Base-by-base conservation (phyloP, 1,140 invertebrate genomes). In the Neuroterus valhalla region DNA sequence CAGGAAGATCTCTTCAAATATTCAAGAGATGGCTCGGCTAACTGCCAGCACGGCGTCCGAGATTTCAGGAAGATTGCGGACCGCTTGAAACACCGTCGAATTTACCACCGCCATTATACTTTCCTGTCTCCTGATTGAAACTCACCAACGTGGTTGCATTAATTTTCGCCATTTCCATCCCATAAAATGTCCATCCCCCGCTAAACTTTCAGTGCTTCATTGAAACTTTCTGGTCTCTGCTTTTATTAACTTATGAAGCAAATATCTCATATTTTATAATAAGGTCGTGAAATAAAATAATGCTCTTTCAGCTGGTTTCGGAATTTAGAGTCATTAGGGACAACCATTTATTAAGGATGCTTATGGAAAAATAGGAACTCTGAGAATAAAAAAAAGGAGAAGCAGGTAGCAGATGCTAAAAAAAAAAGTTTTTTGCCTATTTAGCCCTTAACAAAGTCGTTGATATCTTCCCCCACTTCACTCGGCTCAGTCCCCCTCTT, bases 11-110 rank as follows among this genome's bases (percentile, higher is more conserved):
- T 84, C 80, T 74, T 90, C 82, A 90, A 90, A 89, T 89, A 90
- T 90, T 89, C 87, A 90, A 76, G 72, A 85, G 85, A 88, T 88
- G 82, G 85, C 85, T 84, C 82, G 84, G 86, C 85, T 89, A 89
- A 89, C 87, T 89, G 85, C 86, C 85, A 83, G 84, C 81, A 76
- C 78, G 66, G 81, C 81, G 83, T 83, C 88, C 83, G 88, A 88
- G 89, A 90, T 90, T 90, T 89, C 84, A 81, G 81, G 83, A 86
- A 89, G 88, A 90, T 90, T 90, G 86, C 86, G 82, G 82, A 66
- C 81, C 74, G 79, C 82, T 82, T 67, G 31, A 38, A 38, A 8
- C 31, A 38, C 31, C 31, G 31, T 38, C 31, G 81, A 87, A 87
- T 85, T 86, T 85, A 85, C 85, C 80, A 81, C 79, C 71, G 81